Evolutionary conservation across 2,888 invertebrate species (phyloP), one percentile per base, ranked within the genome.

Genomic region (Nyleta sp.): DNA sequence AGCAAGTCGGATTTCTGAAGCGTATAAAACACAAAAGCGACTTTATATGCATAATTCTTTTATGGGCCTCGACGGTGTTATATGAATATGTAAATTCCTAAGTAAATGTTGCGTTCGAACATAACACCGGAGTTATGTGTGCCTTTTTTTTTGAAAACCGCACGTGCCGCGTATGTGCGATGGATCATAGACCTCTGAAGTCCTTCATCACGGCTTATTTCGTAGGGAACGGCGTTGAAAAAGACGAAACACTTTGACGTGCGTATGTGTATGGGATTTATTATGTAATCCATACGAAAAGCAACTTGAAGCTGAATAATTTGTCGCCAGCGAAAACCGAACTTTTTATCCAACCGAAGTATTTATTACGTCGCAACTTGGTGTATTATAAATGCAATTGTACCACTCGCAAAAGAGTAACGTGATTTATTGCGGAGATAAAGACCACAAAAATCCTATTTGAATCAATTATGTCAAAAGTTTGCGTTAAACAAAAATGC

Each of bases 221-320:
- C 40, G 28, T 50, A 17, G 17, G 18, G 18, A 50, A 48, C 20
- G 2, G 20, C 33, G 65, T 20, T 42, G 31, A 53, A 65, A 52
- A 52, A 40, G 52, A 42, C 35, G 46, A 53, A 67, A 53, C 17
- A 35, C 52, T 42, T 50, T 53, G 65, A 42, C 42, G 13, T n/a
- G 50, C 62, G 11, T 24, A 24, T 62, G 22, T 38, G 42, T 38
- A 40, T 28, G 65, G 31, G 48, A 65, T 52, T 53, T 65, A 53
- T 65, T 64, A 50, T 28, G 62, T 40, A 64, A 64, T 48, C 60
- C 35, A 52, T 50, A 48, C 48, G 68, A 55, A 46, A 67, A 46
- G 55, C 38, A 68, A 68, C 48, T 40, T 28, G 50, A 44, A 22
- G 28, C 40, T 17, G 24, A 50, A 50, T 67, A 53, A 46, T 67